Evolutionary conservation across 2,888 invertebrate species (phyloP).

Genomic region (Aromia moschata): DNA sequence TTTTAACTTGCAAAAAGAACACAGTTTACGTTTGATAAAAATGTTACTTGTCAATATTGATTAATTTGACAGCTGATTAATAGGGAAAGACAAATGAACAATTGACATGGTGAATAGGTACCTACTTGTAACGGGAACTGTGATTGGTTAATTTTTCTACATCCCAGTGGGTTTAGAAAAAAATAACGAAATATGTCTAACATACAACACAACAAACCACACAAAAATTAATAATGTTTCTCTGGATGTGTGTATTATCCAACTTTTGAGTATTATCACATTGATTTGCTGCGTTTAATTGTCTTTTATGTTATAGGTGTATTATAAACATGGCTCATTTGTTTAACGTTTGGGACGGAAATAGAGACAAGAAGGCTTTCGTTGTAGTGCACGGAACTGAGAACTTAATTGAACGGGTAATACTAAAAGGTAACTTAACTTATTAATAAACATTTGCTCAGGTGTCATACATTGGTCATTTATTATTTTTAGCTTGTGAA

Average conservation of each 20-base stretch:
- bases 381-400: neutral
- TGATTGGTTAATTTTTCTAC: too few species aligned
- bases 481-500: conserved; percentile 2
- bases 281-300: neutral
- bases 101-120: too few species aligned
- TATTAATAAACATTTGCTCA: neutral
- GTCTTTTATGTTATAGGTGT: neutral
- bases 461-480: neutral
- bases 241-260: neutral
- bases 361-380: neutral
- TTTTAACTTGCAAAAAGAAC: too few species aligned
- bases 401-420: neutral
- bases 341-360: conserved; percentile 3
- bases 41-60: too few species aligned
- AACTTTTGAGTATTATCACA: neutral
- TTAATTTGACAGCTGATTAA: too few species aligned
- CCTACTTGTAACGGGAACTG: too few species aligned
- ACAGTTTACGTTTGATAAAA: too few species aligned
- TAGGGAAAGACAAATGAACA: too few species aligned
- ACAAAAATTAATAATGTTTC: neutral
- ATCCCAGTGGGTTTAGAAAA: too few species aligned
- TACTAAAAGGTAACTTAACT: neutral
- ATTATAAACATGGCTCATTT: neutral
- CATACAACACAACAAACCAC: too few species aligned
- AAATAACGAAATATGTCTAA: neutral